These are phyloP conservation scores for Abrostola tripartita DNA, from an alignment of 2,888 invertebrate genomes.

Conservation along the genomic window DNA sequence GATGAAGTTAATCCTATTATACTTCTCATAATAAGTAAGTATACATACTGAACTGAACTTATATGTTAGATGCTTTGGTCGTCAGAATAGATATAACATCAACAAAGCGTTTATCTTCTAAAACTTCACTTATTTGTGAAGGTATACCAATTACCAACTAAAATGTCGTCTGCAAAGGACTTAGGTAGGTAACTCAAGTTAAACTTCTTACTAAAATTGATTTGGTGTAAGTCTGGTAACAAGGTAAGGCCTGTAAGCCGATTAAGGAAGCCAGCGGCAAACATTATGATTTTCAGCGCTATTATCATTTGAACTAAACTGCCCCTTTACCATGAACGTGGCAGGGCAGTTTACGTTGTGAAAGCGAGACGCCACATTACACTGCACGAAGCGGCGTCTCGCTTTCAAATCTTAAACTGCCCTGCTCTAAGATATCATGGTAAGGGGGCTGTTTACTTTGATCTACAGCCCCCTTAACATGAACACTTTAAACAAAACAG, in stretches of 20 bases:
- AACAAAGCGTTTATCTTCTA: no score
- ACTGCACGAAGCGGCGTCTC: no score
- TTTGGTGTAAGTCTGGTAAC: conserved; percentile 17
- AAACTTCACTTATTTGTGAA: no score
- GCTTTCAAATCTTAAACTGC: no score
- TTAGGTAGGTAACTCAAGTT: not conserved
- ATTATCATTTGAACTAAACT: conserved; percentile 18
- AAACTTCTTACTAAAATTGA: conserved; percentile 21
- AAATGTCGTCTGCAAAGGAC: no score
- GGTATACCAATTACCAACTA: no score
- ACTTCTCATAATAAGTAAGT: not conserved
- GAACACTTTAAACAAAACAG: no score
- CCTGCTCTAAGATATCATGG: no score
- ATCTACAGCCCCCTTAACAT: conserved; percentile 5
- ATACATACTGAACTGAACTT: not conserved
- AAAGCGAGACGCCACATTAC: no score
- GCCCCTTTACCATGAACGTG: no score
- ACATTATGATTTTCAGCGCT: conserved; percentile 29
- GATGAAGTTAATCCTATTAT: not conserved
- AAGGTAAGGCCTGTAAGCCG: conserved; percentile 25
- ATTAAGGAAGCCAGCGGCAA: conserved; percentile 41
- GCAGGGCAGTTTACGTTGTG: no score
- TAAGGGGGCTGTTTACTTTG: not conserved
- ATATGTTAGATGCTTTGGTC: not conserved
- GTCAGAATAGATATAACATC: no score